phyloP scores from a whole-genome alignment of 2,888 invertebrate genomes.

The Clostera curtula region DNA sequence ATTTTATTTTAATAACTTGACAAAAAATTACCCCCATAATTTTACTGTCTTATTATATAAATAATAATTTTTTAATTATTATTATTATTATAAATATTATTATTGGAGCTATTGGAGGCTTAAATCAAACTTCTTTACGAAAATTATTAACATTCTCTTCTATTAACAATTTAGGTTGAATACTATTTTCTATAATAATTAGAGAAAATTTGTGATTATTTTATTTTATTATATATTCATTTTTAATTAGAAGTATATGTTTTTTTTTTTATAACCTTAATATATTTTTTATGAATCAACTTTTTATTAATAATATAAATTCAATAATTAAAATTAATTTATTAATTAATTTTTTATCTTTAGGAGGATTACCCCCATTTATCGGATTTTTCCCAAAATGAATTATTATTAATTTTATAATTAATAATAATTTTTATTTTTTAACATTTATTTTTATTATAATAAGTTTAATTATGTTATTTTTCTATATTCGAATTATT shows the following conservation, averaged over 20 bases:
- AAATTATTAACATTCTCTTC: conserved; percentile 78
- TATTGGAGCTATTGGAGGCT: conserved; percentile 66
- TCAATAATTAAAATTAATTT: conserved; percentile 61
- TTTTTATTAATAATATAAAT: conserved; percentile 56
- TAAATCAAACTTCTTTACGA: conserved; percentile 73
- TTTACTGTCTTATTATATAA: conserved; percentile 62
- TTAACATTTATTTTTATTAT: conserved; percentile 62
- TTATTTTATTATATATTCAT: conserved; percentile 60
- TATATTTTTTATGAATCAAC: conserved; percentile 66
- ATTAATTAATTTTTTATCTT: conserved; percentile 70
- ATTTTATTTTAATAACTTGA: conserved; percentile 74
- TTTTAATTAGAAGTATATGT: conserved; percentile 59
- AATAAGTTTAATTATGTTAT: conserved; percentile 71
- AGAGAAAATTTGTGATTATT: conserved; percentile 61
- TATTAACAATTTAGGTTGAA: conserved; percentile 78
- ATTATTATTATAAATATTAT: conserved; percentile 60
- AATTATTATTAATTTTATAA: conserved; percentile 70
- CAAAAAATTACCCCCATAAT: conserved; percentile 79
- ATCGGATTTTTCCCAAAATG: conserved; percentile 78
- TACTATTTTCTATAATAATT: conserved; percentile 57
- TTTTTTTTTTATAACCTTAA: conserved; percentile 62
- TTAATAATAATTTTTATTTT: conserved; percentile 50
- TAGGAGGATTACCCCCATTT: conserved; percentile 76
- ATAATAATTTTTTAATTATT: conserved; percentile 51
- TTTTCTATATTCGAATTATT: conserved; percentile 71